Percentiles rank a stretch among this genome's conserved stretches.
Evolutionary conservation across 2,113 vertebrate genomes (phyloP).

Genomic region (Drymodes brunneopygia): DNA sequence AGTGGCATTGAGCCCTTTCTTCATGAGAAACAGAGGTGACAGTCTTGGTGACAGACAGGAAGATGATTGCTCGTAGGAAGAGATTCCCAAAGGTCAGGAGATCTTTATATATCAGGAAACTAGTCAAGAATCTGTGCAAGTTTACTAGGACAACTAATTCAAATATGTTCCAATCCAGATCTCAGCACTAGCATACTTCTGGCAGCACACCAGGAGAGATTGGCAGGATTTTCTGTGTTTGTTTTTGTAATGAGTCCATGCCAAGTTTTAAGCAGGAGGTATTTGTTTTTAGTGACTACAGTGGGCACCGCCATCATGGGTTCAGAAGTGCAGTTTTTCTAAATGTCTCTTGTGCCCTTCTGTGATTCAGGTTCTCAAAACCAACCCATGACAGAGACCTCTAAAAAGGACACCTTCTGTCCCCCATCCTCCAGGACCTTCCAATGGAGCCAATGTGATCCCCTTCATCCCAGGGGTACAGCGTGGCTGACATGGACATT

Average conservation of each 20-base stretch:
- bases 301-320: rapidly evolving
- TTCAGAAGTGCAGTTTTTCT: not conserved
- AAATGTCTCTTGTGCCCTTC: not conserved
- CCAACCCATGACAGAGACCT: not conserved
- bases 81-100: not conserved
- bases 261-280: not conserved
- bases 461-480: not conserved
- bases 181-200: not conserved
- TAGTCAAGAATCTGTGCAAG: not conserved
- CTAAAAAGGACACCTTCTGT: not conserved
- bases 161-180: not conserved
- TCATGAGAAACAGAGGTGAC: not conserved
- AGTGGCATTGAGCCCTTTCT: not conserved
- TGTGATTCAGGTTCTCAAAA: not conserved
- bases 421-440: not conserved
- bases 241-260: not conserved
- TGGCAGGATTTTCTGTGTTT: not conserved
- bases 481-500: not conserved
- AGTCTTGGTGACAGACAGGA: not conserved
- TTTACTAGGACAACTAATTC: not conserved
- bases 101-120: not conserved
- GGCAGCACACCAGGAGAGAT: not conserved
- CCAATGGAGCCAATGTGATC: not conserved
- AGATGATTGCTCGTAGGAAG: not conserved
- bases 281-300: not conserved